A percentile compares a stretch with the other conserved stretches of the same genome.
phyloP scores from a whole-genome alignment of 2,113 vertebrate genomes.

The Ondatra zibethicus region DNA sequence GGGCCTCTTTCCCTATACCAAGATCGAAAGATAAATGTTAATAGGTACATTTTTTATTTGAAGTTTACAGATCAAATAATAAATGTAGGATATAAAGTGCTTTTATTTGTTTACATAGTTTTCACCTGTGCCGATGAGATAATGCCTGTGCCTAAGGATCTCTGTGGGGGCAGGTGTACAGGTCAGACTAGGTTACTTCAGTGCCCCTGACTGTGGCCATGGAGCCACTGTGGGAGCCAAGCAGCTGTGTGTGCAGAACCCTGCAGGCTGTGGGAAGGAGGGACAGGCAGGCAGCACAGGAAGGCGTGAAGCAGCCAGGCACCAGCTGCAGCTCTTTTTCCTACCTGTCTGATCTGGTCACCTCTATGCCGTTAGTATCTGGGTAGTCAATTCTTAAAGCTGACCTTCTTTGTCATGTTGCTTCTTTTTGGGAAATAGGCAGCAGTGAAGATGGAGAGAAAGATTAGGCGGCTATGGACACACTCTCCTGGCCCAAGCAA shows the following conservation, averaged over 20 bases:
- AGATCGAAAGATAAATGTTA: conserved; percentile 74
- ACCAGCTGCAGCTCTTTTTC: background rate
- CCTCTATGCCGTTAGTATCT: fast-evolving
- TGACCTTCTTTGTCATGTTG: conserved; percentile 13
- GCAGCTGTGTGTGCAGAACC: conserved; percentile 82
- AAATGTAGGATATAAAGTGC: conserved; percentile 32
- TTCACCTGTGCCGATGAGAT: conserved; percentile 81
- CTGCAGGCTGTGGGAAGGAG: background rate
- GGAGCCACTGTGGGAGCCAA: conserved; percentile 78
- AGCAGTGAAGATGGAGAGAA: conserved; percentile 99
- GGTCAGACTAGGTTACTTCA: background rate
- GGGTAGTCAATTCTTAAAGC: background rate
- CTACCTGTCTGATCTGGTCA: fast-evolving
- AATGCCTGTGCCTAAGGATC: conserved; percentile 41
- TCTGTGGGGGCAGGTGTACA: conserved; percentile 22
- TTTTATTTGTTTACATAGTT: conserved; percentile 75
- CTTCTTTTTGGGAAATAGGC: conserved; percentile 86
- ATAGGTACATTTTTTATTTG: conserved; percentile 62
- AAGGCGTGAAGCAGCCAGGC: background rate
- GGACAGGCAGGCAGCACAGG: background rate
- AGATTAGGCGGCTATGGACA: conserved; percentile 85
- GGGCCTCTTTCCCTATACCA: conserved; percentile 31
- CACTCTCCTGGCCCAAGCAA: background rate
- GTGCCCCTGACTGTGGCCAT: conserved; percentile 68
- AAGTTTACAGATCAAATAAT: conserved; percentile 71